Conservation (phyloP, 2,888 invertebrate species). For the Melangyna quadrimaculata region DNA sequence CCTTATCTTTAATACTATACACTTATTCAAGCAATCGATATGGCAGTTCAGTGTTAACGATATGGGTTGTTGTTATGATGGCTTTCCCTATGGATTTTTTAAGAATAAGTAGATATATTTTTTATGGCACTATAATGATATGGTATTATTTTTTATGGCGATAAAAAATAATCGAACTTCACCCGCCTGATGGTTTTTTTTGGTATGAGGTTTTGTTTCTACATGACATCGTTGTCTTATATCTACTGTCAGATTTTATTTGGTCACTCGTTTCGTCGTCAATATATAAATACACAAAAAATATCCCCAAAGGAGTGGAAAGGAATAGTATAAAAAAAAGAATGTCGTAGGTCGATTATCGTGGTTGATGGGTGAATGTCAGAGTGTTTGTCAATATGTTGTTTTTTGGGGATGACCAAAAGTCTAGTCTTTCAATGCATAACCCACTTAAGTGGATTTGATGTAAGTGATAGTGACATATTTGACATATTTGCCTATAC, state of each 20-base stretch:
- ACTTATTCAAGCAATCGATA: conserved; percentile 40
- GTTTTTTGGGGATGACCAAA: conserved; percentile 9
- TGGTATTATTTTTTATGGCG: conserved; percentile 68
- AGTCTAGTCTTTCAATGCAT: conserved; percentile 48
- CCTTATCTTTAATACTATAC: conserved; percentile 23
- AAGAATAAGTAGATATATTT: conserved; percentile 46
- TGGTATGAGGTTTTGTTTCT: conserved; percentile 1
- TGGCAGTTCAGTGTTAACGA: conserved; percentile 65
- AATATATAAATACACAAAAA: neutral
- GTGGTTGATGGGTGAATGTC: conserved; percentile 3
- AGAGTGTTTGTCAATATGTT: neutral
- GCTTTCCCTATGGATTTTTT: conserved; percentile 53
- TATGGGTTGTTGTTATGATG: conserved; percentile 65
- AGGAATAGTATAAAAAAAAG: too few species aligned
- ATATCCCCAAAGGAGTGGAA: conserved; percentile 37
- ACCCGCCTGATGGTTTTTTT: conserved; percentile 45
- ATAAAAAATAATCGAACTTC: conserved; percentile 71
- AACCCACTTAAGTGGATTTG: conserved; percentile 73
- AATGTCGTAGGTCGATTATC: conserved; percentile 39
- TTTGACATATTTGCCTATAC: conserved; percentile 73
- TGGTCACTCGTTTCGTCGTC: conserved; percentile 60
- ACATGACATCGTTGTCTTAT: conserved; percentile 13
- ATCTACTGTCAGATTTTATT: conserved; percentile 60
- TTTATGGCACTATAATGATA: conserved; percentile 71
- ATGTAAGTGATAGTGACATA: conserved; percentile 79